Evolutionary conservation across 2,888 invertebrate genomes (phyloP).

Genomic region (Pecten maximus): DNA sequence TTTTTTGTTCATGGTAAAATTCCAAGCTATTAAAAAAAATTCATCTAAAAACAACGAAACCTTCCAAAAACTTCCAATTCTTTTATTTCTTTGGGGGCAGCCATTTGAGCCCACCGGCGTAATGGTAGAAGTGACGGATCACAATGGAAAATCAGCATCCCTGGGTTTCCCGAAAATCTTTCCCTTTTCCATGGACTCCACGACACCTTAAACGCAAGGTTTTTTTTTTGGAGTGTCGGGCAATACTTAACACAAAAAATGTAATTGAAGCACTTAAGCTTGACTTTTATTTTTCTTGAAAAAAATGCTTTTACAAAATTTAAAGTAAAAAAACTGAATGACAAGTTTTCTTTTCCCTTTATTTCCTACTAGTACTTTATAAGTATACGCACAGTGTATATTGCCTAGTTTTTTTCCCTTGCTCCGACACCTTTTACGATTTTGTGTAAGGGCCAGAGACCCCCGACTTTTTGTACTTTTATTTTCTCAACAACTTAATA

Average conservation of each 20-base stretch:
- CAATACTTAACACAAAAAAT: conserved; percentile 82
- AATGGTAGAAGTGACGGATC: conserved; percentile 84
- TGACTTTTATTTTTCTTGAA: no score
- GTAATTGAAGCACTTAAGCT: no score
- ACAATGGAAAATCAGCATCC: conserved; percentile 83
- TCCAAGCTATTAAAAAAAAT: no score
- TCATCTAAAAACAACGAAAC: background rate
- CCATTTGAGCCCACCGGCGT: conserved; percentile 84
- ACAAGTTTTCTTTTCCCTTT: background rate
- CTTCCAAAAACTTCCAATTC: conserved; percentile 83
- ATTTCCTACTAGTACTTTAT: no score
- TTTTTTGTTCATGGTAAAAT: no score
- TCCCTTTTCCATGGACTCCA: conserved; percentile 83
- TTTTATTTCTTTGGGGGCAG: conserved; percentile 81
- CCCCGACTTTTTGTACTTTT: no score
- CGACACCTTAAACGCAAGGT: conserved; percentile 82
- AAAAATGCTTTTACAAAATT: no score
- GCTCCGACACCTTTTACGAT: no score
- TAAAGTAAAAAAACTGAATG: background rate
- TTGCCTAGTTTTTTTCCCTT: no score
- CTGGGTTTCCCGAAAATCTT: conserved; percentile 83
- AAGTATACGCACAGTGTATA: no score
- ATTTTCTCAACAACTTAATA: no score
- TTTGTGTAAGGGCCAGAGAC: no score
- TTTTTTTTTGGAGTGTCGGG: conserved; percentile 84